These are phyloP conservation scores for Camelus dromedarius DNA, from an alignment of 2,113 vertebrate species.

Conservation along the genomic window DNA sequence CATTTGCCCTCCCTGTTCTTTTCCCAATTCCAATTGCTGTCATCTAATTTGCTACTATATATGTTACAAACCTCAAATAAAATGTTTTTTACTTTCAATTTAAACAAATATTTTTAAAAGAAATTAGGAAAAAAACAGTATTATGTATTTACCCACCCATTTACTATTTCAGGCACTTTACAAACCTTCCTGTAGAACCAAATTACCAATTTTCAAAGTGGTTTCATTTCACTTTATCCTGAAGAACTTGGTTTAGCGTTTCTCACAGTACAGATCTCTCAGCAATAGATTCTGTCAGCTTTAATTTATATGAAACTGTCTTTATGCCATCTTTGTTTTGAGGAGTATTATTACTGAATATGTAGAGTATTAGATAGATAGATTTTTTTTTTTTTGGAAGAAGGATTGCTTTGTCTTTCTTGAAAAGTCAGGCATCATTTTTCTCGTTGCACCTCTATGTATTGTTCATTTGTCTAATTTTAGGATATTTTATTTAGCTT, in stretches of 20 bases:
- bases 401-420: not conserved
- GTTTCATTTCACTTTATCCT: not conserved
- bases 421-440: conserved; percentile 11
- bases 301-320: not conserved
- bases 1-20: not conserved
- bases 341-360: not conserved
- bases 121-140: not conserved
- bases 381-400: not conserved
- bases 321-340: conserved; percentile 9
- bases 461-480: not conserved
- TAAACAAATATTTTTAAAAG: conserved; percentile 1
- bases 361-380: not conserved
- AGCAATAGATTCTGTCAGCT: not conserved
- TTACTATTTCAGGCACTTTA: not conserved
- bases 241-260: not conserved
- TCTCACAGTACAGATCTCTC: not conserved
- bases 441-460: not conserved
- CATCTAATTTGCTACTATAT: not conserved
- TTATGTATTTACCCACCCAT: not conserved
- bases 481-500: not conserved
- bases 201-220: not conserved
- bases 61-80: not conserved
- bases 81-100: conserved; percentile 31
- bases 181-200: not conserved
- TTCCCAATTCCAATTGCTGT: not conserved